These are phyloP conservation scores for Heliothis subflexa DNA, from an alignment of 1,140 invertebrate species.

Conservation along the genomic window DNA sequence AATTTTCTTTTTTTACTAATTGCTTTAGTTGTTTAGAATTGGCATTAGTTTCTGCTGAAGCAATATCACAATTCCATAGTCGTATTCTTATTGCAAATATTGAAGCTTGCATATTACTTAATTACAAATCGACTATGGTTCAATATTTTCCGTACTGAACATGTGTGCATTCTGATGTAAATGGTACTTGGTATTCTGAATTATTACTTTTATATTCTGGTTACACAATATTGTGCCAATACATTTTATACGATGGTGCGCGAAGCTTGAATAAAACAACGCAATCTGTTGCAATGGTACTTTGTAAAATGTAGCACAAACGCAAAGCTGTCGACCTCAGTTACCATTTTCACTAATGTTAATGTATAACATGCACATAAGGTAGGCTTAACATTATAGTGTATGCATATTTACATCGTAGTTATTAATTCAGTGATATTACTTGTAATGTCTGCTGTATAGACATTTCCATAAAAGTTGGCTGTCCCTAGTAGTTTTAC, in stretches of 20 bases:
- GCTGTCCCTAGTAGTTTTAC: constrained; percentile 54
- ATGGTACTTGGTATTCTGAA: constrained; percentile 10
- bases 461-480: constrained; percentile 51
- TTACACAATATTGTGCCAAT: constrained; percentile 43
- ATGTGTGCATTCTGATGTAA: constrained; percentile 11
- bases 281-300: constrained; percentile 16
- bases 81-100: no score
- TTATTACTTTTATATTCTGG: constrained; percentile 10
- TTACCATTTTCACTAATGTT: constrained; percentile 65
- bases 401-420: constrained; percentile 59
- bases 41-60: not conserved
- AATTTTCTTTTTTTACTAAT: not conserved
- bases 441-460: constrained; percentile 60
- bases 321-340: constrained; percentile 57
- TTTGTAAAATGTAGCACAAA: constrained; percentile 57
- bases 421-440: constrained; percentile 74
- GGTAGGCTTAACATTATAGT: constrained; percentile 60
- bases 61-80: not conserved
- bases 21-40: not conserved
- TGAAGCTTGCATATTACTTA: no score
- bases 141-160: not conserved
- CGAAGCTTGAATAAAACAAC: constrained; percentile 6
- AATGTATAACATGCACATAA: constrained; percentile 56
- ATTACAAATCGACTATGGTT: not conserved
- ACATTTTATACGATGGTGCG: constrained; percentile 22